Evolutionary conservation across 2,113 vertebrate genomes (phyloP).

Genomic region (Microcebus murinus): DNA sequence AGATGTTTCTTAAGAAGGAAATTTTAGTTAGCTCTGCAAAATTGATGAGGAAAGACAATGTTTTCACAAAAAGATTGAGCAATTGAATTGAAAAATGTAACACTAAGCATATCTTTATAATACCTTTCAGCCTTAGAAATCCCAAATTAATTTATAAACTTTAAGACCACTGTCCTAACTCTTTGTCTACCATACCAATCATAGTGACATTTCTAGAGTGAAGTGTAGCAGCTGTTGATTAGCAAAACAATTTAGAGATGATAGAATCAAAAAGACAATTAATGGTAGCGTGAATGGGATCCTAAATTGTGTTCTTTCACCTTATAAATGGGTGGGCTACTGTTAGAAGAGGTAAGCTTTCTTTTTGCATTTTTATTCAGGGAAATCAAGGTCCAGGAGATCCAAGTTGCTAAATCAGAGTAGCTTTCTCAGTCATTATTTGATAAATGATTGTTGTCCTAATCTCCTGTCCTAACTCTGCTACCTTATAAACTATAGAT

Average conservation of each 20-base stretch:
- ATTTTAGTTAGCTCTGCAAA: constrained; percentile 68
- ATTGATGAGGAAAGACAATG: constrained; percentile 65
- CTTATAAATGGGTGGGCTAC: neutral
- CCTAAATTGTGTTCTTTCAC: neutral
- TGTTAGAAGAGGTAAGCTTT: neutral
- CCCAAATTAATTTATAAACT: constrained; percentile 64
- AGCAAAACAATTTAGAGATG: constrained; percentile 35
- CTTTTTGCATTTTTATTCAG: neutral
- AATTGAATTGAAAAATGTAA: constrained; percentile 76
- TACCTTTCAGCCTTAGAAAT: constrained; percentile 63
- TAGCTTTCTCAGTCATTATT: neutral
- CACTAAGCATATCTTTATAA: constrained; percentile 45
- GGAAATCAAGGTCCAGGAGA: neutral
- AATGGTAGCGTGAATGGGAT: neutral
- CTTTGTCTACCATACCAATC: constrained; percentile 17
- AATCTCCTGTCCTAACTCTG: neutral
- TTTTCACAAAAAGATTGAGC: constrained; percentile 61
- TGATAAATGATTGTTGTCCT: neutral
- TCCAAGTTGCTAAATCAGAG: neutral
- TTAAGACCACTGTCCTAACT: constrained; percentile 41
- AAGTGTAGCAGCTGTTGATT: constrained; percentile 45
- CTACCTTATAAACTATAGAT: neutral
- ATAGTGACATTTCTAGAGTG: constrained; percentile 3
- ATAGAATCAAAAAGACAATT: constrained; percentile 14
- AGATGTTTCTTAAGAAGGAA: constrained; percentile 69